A percentile compares a stretch with the other conserved stretches of the same genome.
phyloP scores from a whole-genome alignment of 2,113 vertebrate species.

The Gadus chalcogrammus region DNA sequence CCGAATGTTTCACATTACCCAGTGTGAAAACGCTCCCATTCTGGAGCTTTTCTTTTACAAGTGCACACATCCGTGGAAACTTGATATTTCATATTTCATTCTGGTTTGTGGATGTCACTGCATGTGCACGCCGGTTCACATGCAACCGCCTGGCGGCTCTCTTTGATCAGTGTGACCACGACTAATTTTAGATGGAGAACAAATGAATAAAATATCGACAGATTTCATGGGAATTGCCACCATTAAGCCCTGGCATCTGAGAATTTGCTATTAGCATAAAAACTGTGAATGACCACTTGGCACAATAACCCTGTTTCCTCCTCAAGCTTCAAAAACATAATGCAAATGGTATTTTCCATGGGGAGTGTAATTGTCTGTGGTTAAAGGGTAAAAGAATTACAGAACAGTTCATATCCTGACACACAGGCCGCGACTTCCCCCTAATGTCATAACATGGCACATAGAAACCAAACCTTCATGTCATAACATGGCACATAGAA shows the following conservation, averaged over 20 bases:
- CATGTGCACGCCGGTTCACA: constrained; percentile 95
- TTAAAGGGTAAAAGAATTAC: constrained; percentile 26
- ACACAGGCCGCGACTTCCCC: constrained; percentile 12
- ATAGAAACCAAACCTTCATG: constrained; percentile 24
- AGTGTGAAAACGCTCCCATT: constrained; percentile 98
- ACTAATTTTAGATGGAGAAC: constrained; percentile 98
- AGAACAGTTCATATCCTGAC: constrained; percentile 23
- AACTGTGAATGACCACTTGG: constrained; percentile 79
- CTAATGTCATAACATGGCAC: constrained; percentile 29
- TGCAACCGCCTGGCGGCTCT: constrained; percentile 82
- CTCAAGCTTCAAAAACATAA: constrained; percentile 61
- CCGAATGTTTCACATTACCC: constrained; percentile 99
- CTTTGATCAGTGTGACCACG: constrained; percentile 97
- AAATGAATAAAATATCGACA: constrained; percentile 99
- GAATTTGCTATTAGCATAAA: constrained; percentile 79
- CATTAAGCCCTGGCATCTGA: constrained; percentile 76
- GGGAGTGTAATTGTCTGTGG: constrained; percentile 16
- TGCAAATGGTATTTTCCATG: constrained; percentile 20
- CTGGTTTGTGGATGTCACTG: constrained; percentile 98
- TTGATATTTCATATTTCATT: constrained; percentile 99
- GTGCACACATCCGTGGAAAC: constrained; percentile 96
- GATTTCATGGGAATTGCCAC: constrained; percentile 99
- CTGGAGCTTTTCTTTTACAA: constrained; percentile 96
- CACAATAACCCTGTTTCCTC: constrained; percentile 75
- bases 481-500: constrained; percentile 44